Percentiles rank a stretch among this genome's conserved stretches.
These are phyloP conservation scores for Brachycybe producta DNA, from an alignment of 2,888 invertebrate genomes.

Conservation along the genomic window DNA sequence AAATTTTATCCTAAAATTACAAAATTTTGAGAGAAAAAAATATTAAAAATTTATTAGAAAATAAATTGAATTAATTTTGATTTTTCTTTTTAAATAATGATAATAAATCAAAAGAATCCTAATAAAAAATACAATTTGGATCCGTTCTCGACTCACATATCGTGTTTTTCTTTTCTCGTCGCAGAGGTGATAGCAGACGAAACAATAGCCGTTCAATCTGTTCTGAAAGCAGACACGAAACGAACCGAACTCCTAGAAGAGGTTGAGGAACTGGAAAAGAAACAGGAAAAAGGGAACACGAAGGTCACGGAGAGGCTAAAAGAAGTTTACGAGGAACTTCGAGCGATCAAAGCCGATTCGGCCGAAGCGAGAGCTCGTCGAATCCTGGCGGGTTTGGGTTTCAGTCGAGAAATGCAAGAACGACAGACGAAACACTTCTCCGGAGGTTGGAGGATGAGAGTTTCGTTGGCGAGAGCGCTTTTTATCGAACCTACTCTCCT, in stretches of 20 bases:
- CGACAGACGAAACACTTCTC: slow-evolving; percentile 56
- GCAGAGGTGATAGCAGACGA: slow-evolving; percentile 92
- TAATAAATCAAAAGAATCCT: too few species aligned
- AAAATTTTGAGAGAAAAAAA: neutral
- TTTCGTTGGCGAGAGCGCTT: slow-evolving; percentile 85
- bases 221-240: slow-evolving; percentile 84
- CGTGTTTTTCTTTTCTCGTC: slow-evolving; percentile 16
- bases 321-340: slow-evolving; percentile 85
- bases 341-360: slow-evolving; percentile 93
- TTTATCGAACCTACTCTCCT: slow-evolving; percentile 95
- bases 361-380: slow-evolving; percentile 93
- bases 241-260: slow-evolving; percentile 67
- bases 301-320: slow-evolving; percentile 64
- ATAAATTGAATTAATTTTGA: too few species aligned
- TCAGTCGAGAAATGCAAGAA: slow-evolving; percentile 64
- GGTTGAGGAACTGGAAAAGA: slow-evolving; percentile 64
- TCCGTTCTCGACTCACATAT: slow-evolving; percentile 7
- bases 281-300: slow-evolving; percentile 56
- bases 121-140: neutral
- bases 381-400: slow-evolving; percentile 94
- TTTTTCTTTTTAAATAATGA: too few species aligned
- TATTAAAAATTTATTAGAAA: too few species aligned
- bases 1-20: too few species aligned
- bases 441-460: slow-evolving; percentile 97
- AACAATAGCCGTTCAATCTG: slow-evolving; percentile 66